Conservation (phyloP, 2,113 vertebrate genomes). For the Bos javanicus region DNA sequence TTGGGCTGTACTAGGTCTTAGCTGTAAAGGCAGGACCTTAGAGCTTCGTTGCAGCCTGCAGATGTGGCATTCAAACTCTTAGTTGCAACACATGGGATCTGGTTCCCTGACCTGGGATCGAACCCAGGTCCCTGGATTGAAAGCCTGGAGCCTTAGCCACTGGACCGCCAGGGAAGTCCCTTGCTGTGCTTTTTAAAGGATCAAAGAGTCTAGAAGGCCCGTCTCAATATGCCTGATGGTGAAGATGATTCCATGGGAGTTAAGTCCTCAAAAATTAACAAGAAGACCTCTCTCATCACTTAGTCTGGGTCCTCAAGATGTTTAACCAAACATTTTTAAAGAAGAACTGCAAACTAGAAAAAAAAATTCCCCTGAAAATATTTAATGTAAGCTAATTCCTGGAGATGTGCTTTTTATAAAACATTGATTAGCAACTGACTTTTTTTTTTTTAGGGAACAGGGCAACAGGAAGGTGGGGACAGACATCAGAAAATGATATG, state of each 20-base stretch:
- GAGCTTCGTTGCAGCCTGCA: background rate
- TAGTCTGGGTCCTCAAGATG: slow-evolving; percentile 19
- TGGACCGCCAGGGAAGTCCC: background rate
- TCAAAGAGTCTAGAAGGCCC: background rate
- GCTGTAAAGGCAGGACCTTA: background rate
- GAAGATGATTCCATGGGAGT: background rate
- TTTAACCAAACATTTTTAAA: slow-evolving; percentile 44
- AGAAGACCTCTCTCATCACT: background rate
- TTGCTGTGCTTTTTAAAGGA: background rate
- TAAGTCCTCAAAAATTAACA: slow-evolving; percentile 33
- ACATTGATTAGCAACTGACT: slow-evolving; percentile 62
- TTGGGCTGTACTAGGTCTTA: background rate
- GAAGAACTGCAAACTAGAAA: slow-evolving; percentile 42
- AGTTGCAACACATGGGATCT: background rate
- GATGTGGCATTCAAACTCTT: background rate
- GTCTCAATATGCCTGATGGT: background rate
- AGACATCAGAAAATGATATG: slow-evolving; percentile 1
- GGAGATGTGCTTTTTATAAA: slow-evolving; percentile 67
- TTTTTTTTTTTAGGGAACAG: slow-evolving; percentile 11
- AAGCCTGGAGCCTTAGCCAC: background rate
- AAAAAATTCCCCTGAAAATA: slow-evolving; percentile 44
- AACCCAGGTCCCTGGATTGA: background rate
- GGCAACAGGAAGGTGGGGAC: slow-evolving; percentile 29
- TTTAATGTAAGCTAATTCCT: slow-evolving; percentile 69
- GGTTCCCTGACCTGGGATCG: background rate